These are phyloP conservation scores for Nebria ingens DNA, from an alignment of 1,140 invertebrate genomes.

Conservation along the genomic window DNA sequence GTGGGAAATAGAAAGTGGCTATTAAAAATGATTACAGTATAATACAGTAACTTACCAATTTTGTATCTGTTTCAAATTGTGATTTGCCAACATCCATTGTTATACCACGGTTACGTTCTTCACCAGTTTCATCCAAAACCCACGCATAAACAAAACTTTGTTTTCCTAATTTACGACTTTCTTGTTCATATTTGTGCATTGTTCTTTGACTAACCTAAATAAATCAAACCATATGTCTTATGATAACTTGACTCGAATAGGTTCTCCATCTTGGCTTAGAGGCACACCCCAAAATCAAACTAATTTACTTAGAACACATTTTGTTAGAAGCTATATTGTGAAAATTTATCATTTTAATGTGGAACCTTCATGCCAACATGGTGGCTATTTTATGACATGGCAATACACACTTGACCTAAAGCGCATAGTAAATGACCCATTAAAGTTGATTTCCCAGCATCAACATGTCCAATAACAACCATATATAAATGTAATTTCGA, in stretches of 20 bases:
- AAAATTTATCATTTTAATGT: too few species aligned
- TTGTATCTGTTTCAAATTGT: conserved; percentile 84
- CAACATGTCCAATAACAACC: conserved; percentile 97
- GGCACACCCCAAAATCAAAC: too few species aligned
- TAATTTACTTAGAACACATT: too few species aligned
- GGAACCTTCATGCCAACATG: too few species aligned
- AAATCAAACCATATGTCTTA: not conserved
- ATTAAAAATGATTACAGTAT: too few species aligned
- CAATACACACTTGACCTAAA: conserved; percentile 66
- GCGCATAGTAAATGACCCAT: conserved; percentile 91
- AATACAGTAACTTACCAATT: conserved; percentile 47
- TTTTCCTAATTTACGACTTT: conserved; percentile 95
- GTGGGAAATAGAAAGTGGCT: too few species aligned
- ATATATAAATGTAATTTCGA: conserved; percentile 84
- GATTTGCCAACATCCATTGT: conserved; percentile 96
- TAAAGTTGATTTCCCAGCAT: conserved; percentile 97
- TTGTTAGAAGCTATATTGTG: too few species aligned
- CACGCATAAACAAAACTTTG: conserved; percentile 98
- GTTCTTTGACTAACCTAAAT: conserved; percentile 70
- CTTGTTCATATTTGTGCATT: conserved; percentile 97
- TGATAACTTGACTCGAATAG: too few species aligned
- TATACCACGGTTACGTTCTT: conserved; percentile 82
- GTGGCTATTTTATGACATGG: too few species aligned
- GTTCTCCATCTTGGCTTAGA: too few species aligned
- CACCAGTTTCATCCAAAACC: conserved; percentile 98